These are phyloP conservation scores for Limonius californicus DNA, from an alignment of 1,140 invertebrate genomes.

Conservation along the genomic window DNA sequence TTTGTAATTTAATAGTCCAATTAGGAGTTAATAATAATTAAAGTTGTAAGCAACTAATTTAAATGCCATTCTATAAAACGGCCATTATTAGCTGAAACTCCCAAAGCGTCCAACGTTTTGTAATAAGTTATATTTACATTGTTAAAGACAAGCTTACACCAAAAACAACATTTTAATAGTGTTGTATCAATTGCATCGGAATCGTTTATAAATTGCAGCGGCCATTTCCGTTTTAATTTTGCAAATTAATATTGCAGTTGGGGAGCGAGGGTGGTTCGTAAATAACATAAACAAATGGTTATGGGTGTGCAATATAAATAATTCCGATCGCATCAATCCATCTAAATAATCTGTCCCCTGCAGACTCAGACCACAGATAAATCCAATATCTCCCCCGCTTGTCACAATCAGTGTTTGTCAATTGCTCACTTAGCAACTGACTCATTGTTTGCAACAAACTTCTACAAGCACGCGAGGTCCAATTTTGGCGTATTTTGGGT, in stretches of 20 bases:
- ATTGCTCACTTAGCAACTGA: slow-evolving; percentile 38
- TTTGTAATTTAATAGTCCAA: too few relatives aligned
- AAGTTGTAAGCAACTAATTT: too few relatives aligned
- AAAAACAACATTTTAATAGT: too few relatives aligned
- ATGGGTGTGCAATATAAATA: slow-evolving; percentile 36
- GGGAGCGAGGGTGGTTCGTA: slow-evolving; percentile 15
- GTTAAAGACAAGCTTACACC: too few relatives aligned
- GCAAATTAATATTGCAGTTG: not conserved
- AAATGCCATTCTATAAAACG: too few relatives aligned
- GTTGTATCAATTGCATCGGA: too few relatives aligned
- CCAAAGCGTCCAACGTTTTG: too few relatives aligned
- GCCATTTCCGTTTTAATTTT: too few relatives aligned
- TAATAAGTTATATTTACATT: too few relatives aligned
- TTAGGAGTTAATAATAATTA: too few relatives aligned
- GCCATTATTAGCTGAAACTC: too few relatives aligned
- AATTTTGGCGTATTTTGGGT: not conserved
- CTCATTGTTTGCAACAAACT: slow-evolving; percentile 31
- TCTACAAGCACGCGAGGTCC: not conserved
- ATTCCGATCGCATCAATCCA: slow-evolving; percentile 35
- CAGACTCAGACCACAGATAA: slow-evolving; percentile 30
- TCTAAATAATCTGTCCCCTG: slow-evolving; percentile 39
- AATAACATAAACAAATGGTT: slow-evolving; percentile 37
- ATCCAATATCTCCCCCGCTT: slow-evolving; percentile 34
- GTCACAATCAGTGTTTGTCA: slow-evolving; percentile 41
- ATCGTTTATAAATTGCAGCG: too few relatives aligned